Evolutionary conservation across 37 sponge, comb jelly and placozoan species (phyloP).

Genomic region (Aphrocallistes beatrix): DNA sequence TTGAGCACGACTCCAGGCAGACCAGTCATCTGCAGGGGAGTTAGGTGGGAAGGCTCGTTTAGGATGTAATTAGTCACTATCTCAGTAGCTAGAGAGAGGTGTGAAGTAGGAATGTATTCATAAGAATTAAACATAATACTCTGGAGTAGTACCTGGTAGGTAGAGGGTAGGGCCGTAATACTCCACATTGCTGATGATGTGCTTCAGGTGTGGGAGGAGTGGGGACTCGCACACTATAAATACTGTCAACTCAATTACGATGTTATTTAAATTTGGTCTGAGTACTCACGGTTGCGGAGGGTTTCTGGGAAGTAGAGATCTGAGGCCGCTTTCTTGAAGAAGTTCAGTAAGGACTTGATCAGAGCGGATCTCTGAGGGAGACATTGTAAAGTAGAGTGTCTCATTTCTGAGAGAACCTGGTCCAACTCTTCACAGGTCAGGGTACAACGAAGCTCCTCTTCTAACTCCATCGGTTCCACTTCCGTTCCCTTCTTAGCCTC

Average conservation of each 20-base stretch:
- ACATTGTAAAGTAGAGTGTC: constrained; percentile 27
- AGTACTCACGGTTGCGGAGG: constrained; percentile 62
- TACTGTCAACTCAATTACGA: neutral
- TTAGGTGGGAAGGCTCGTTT: constrained; percentile 79
- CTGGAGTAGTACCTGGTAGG: constrained; percentile 67
- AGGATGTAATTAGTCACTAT: constrained; percentile 71
- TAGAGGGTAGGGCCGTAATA: constrained; percentile 91
- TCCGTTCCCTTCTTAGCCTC: neutral
- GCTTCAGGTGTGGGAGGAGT: constrained; percentile 65
- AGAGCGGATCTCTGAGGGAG: constrained; percentile 85
- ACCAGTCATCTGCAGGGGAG: constrained; percentile 76
- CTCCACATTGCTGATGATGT: constrained; percentile 88
- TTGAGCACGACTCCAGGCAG: constrained; percentile 81
- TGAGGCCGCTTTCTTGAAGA: constrained; percentile 81
- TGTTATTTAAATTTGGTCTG: no score
- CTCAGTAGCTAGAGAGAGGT: constrained; percentile 59
- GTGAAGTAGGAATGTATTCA: neutral
- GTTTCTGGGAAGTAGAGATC: constrained; percentile 80
- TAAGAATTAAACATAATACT: no score
- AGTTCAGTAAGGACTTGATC: constrained; percentile 88
- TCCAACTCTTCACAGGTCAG: neutral
- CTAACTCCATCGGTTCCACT: constrained; percentile 9
- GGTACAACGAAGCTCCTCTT: neutral
- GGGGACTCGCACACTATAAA: constrained; percentile 72
- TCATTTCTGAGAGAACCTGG: neutral